Evolutionary conservation across 2,888 invertebrate species (phyloP).

Genomic region (Diogma glabrata): DNA sequence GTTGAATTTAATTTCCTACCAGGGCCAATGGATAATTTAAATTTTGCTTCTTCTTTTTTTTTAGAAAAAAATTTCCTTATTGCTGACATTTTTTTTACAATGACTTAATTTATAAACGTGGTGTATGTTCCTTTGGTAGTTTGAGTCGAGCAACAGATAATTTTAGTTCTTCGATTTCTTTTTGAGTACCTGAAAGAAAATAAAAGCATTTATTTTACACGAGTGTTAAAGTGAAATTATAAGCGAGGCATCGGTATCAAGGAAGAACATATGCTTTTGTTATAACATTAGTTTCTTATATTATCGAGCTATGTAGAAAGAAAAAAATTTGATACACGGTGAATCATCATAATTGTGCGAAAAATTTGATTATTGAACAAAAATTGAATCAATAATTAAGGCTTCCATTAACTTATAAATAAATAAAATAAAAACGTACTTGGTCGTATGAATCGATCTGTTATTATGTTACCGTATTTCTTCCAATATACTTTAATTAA

Average conservation of each 20-base stretch:
- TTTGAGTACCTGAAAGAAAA: conserved; percentile 41
- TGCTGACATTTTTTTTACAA: conserved; percentile 39
- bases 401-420: too few relatives aligned
- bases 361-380: too few relatives aligned
- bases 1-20: conserved; percentile 41
- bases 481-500: conserved; percentile 67
- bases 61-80: conserved; percentile 83
- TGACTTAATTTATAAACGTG: conserved; percentile 5
- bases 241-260: too few relatives aligned
- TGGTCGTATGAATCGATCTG: conserved; percentile 69
- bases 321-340: too few relatives aligned
- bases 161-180: conserved; percentile 68
- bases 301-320: too few relatives aligned
- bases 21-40: conserved; percentile 22
- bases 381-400: too few relatives aligned
- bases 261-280: too few relatives aligned
- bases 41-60: conserved; percentile 71
- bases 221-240: too few relatives aligned
- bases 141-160: conserved; percentile 71
- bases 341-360: too few relatives aligned
- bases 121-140: conserved; percentile 61
- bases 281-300: too few relatives aligned
- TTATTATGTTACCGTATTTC: conserved; percentile 34
- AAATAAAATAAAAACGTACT: too few relatives aligned
- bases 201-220: neutral